Evolutionary conservation across 2,113 vertebrate genomes (phyloP).

Genomic region (Machaerirhynchus nigripectus): DNA sequence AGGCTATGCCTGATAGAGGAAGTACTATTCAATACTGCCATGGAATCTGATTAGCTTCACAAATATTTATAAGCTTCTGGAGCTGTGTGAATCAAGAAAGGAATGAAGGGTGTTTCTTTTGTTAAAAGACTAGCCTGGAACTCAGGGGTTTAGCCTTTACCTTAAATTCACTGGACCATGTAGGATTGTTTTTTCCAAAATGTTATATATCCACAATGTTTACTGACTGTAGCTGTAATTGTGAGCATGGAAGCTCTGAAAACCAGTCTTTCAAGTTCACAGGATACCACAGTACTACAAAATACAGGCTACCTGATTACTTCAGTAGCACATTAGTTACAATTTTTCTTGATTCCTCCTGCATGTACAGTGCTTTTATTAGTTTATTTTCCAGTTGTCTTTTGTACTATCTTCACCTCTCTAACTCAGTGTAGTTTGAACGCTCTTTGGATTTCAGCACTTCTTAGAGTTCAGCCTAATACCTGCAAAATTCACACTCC

Average conservation of each 20-base stretch:
- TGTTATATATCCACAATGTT: not conserved
- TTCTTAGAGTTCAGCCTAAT: not conserved
- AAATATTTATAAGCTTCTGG: not conserved
- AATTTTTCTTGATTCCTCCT: not conserved
- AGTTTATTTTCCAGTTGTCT: not conserved
- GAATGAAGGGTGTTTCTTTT: not conserved
- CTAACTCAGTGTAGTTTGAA: not conserved
- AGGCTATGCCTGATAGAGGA: not conserved
- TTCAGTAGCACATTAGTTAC: not conserved
- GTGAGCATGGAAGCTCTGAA: not conserved
- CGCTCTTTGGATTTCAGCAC: not conserved
- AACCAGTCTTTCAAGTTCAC: not conserved
- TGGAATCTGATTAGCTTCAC: not conserved
- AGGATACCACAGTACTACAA: not conserved
- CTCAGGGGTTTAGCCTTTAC: not conserved
- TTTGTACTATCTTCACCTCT: not conserved
- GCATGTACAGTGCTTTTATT: not conserved
- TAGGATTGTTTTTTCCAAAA: not conserved
- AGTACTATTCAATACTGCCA: not conserved
- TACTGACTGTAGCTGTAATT: not conserved
- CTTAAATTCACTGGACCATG: not conserved
- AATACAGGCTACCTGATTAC: not conserved
- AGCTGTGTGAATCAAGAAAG: not conserved
- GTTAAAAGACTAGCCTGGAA: not conserved
- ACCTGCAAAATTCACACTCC: not conserved